Base-by-base conservation (phyloP, 2,888 invertebrate genomes). In the Adela reaumurella region DNA sequence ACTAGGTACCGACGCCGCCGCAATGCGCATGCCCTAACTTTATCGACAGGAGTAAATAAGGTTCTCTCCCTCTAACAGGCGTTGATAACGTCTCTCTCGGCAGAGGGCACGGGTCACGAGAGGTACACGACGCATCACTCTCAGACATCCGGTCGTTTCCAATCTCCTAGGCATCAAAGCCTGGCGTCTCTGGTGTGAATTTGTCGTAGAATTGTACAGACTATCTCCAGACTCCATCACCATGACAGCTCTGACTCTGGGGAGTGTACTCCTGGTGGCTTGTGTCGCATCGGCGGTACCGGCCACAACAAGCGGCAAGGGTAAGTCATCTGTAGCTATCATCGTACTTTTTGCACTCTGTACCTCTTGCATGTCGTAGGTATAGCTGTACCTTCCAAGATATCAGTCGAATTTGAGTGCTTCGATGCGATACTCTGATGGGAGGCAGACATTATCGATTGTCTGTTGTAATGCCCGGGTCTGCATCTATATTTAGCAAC, bases 11-110 rank as follows among this genome's bases (percentile, higher is more conserved):
- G n/a, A n/a, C n/a, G n/a, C n/a, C n/a, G n/a, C n/a, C n/a, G n/a
- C n/a, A 76, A 64, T 77, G 78, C 78, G 78, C 78, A 78, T 70
- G 78, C 72, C 70, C 67, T 70, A 60, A 70, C 70, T 67, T 72
- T 78, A 78, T 78, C 70, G 78, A 78, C 74, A 68, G 62, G 62
- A 64, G 62, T 66, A 57, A 60, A 60, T 35, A 35, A 58, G 62
- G 64, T 65, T 63, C 64, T 64, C 67, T 67, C 63, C 65, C 45
- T 17, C 63, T 62, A 62, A 62, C 62, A 58, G 59, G 61, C 66
- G 63, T 62, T 53, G 56, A 58, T 62, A 64, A 59, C 71, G 70
- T 72, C 69, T 74, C 65, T 70, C 60, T 63, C 65, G 57, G 35
- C n/a, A 35, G 35, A 35, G 35, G 35, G 35, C 35, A 35, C 35